These are phyloP conservation scores for Semnornis frantzii DNA, from an alignment of 2,113 vertebrate species.

Conservation along the genomic window DNA sequence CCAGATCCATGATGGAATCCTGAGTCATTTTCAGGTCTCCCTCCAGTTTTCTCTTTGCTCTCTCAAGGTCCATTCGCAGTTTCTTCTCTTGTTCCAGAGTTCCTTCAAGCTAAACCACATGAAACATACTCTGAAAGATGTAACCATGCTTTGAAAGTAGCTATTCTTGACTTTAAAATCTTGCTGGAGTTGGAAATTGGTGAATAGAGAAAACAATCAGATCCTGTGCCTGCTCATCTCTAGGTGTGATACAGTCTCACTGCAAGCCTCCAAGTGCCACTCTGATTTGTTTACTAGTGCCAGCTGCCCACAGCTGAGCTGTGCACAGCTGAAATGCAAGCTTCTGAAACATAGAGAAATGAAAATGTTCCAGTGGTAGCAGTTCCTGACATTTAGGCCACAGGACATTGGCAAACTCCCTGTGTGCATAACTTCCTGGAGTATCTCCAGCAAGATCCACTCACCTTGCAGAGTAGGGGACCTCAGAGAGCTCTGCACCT, in stretches of 20 bases:
- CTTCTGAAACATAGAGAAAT: background rate
- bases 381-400: background rate
- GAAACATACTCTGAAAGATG: background rate
- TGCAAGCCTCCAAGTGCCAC: background rate
- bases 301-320: background rate
- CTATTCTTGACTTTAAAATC: background rate
- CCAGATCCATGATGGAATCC: constrained; percentile 74
- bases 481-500: background rate
- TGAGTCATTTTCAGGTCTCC: constrained; percentile 79
- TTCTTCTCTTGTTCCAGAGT: constrained; percentile 87
- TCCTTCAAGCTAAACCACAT: constrained; percentile 71
- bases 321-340: background rate
- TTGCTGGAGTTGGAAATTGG: background rate
- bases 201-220: background rate
- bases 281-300: background rate
- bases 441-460: background rate
- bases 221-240: background rate
- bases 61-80: constrained; percentile 80
- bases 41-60: constrained; percentile 81
- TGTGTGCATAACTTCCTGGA: background rate
- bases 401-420: background rate
- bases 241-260: background rate
- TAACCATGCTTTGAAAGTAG: background rate
- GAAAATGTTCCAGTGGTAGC: background rate
- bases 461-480: background rate